phyloP scores from a whole-genome alignment of 2,888 invertebrate genomes.

The Pimpla rufipes region DNA sequence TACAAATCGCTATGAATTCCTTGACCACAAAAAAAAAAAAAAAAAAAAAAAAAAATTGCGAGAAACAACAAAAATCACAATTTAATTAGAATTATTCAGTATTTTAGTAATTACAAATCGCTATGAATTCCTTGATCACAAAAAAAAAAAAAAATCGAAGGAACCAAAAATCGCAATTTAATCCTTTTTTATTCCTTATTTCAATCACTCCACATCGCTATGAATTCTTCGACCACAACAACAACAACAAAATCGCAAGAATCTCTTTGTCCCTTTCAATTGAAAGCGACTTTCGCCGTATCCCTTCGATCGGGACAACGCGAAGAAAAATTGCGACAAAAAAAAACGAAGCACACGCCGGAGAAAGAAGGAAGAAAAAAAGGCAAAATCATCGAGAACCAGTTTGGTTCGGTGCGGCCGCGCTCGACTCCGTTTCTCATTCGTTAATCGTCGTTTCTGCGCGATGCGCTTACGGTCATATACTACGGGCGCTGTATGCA shows the following conservation, averaged over 20 bases:
- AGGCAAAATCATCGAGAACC: constrained; percentile 58
- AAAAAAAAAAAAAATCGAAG: background rate
- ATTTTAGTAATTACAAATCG: too few relatives aligned
- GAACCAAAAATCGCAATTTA: too few relatives aligned
- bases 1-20: background rate
- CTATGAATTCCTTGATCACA: background rate
- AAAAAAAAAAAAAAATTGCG: too few relatives aligned
- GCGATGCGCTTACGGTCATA: constrained; percentile 50
- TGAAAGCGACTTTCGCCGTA: background rate
- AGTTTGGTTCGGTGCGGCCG: constrained; percentile 49
- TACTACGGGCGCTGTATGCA: constrained; percentile 33
- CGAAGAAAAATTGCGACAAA: constrained; percentile 32
- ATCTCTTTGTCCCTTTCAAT: background rate
- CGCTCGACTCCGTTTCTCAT: constrained; percentile 67
- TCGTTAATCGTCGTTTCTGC: constrained; percentile 65
- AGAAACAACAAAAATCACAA: too few relatives aligned
- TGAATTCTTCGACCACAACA: background rate
- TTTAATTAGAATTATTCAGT: too few relatives aligned
- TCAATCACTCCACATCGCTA: too few relatives aligned
- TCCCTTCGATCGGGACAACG: constrained; percentile 40
- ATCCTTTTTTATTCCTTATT: too few relatives aligned
- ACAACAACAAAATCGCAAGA: background rate
- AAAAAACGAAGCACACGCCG: too few relatives aligned
- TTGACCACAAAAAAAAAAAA: background rate
- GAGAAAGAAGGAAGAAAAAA: constrained; percentile 18